Evolutionary conservation across 2,113 vertebrate genomes (phyloP), one percentile per base, ranked within the genome.

Genomic region (Oryzias woworae): DNA sequence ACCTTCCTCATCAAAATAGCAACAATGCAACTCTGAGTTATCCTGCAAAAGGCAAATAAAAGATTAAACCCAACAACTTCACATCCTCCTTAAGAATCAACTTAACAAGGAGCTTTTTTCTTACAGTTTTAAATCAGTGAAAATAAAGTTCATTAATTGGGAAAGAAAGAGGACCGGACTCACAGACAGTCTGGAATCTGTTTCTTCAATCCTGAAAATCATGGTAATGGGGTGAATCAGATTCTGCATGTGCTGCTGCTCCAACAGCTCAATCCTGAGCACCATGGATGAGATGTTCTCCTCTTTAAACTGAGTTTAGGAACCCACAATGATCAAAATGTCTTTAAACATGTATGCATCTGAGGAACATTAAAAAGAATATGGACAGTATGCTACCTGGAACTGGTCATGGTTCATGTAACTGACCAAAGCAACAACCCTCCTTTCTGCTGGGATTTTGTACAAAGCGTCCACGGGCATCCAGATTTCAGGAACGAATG

Each of bases 241-340:
- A 58, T 80, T 0, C 0, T 4, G 6, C 23, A 83, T 55, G 3
- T 0, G 45, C 4, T 14, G 14, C 3, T n/a, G 1, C 0, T 7
- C 26, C 12, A 44, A 26, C 5, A 67, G 1, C 61, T 89, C 87
- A 44, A 88, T 86, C 51, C 75, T 78, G 20, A 89, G 54, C 42
- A 85, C 68, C 63, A 68, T 48, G 13, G 84, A 84, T 46, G 13
- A 2, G 43, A 88, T 22, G 0, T 4, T 0, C 5, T 55, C 66
- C 20, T 24, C 1, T 4, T 58, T 0, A 8, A 74, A 17, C 88
- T 8, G n/a, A 5, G 2, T 36, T 36, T 12, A 36, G 36, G 36
- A 12, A 36, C 2, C 36, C 10, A 12, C 36, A 36, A 36, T 36
- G 36, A 36, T 10, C 10, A 36, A 36, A 36, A 36, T 2, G 36